Evolutionary conservation across 2,888 invertebrate species (phyloP).

Genomic region (Rhagonycha fulva): DNA sequence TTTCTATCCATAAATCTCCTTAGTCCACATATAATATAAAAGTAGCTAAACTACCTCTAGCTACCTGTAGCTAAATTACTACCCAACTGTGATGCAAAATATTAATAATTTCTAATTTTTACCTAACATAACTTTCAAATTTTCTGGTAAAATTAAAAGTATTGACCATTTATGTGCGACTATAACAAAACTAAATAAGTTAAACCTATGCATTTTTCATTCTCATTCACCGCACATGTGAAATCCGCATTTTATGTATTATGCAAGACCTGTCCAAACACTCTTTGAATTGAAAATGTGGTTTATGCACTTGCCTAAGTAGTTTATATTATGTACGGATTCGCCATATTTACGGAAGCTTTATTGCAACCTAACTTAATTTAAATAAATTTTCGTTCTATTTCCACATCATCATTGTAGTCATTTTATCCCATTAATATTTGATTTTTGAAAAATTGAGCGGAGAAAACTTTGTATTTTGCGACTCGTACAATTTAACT

Average conservation of each 20-base stretch:
- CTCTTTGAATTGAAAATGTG: conserved; percentile 37
- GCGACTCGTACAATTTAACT: conserved; percentile 4
- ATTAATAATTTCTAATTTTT: too few relatives aligned
- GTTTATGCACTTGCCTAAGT: conserved; percentile 23
- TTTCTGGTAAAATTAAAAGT: background rate
- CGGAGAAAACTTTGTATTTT: background rate
- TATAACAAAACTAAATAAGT: conserved; percentile 1
- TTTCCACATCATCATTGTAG: background rate
- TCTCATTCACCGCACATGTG: conserved; percentile 34
- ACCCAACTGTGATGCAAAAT: too few relatives aligned
- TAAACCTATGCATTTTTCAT: conserved; percentile 37
- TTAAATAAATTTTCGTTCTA: background rate
- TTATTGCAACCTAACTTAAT: background rate
- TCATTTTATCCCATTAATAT: background rate
- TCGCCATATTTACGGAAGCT: background rate
- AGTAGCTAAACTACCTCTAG: too few relatives aligned
- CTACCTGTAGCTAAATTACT: too few relatives aligned
- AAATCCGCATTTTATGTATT: conserved; percentile 37
- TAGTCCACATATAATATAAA: too few relatives aligned
- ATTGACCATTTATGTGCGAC: background rate
- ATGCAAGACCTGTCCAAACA: conserved; percentile 33
- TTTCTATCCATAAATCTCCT: too few relatives aligned
- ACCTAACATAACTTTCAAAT: background rate
- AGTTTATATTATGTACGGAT: conserved; percentile 16
- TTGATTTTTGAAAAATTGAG: background rate